Evolutionary conservation across 2,797 vertebrate genomes (phyloP).

Genomic region (Malacoctenus gilli): DNA sequence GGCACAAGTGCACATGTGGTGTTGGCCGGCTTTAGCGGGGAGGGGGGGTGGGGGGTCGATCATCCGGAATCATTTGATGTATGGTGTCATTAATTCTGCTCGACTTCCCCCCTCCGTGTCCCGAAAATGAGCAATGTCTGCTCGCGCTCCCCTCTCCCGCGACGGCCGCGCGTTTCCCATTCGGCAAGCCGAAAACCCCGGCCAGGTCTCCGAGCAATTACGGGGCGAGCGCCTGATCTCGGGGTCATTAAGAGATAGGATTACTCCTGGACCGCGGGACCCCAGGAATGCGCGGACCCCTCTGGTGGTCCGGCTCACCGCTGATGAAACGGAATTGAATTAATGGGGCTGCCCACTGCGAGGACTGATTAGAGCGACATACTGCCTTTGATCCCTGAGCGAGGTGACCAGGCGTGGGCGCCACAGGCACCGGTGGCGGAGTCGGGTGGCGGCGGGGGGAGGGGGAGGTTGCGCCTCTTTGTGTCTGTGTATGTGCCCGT

Average conservation of each 20-base stretch:
- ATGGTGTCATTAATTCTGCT: constrained; percentile 67
- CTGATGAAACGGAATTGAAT: constrained; percentile 79
- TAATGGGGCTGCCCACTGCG: constrained; percentile 76
- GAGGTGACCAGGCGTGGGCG: constrained; percentile 60
- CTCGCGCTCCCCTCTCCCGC: constrained; percentile 40
- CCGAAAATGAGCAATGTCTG: constrained; percentile 60
- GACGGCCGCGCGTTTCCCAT: constrained; percentile 40
- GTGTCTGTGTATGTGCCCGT: constrained; percentile 19
- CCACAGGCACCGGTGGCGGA: constrained; percentile 38
- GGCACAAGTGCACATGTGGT: constrained; percentile 11
- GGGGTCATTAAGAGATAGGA: constrained; percentile 70
- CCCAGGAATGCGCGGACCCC: constrained; percentile 68
- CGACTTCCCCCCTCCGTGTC: constrained; percentile 62
- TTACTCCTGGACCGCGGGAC: constrained; percentile 65
- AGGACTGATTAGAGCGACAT: constrained; percentile 70
- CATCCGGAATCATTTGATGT: constrained; percentile 64
- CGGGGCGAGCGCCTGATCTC: constrained; percentile 46
- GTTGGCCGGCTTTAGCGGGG: constrained; percentile 44
- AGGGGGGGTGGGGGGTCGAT: constrained; percentile 66
- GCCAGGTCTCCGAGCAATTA: constrained; percentile 59
- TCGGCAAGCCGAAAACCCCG: constrained; percentile 43
- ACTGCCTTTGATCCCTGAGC: constrained; percentile 69
- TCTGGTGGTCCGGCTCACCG: constrained; percentile 57
- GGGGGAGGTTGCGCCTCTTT: constrained; percentile 20
- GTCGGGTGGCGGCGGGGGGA: constrained; percentile 9